A percentile compares a stretch with the other conserved stretches of the same genome.
Conservation (phyloP, 2,797 vertebrate genomes). For the Argyrosomus regius region DNA sequence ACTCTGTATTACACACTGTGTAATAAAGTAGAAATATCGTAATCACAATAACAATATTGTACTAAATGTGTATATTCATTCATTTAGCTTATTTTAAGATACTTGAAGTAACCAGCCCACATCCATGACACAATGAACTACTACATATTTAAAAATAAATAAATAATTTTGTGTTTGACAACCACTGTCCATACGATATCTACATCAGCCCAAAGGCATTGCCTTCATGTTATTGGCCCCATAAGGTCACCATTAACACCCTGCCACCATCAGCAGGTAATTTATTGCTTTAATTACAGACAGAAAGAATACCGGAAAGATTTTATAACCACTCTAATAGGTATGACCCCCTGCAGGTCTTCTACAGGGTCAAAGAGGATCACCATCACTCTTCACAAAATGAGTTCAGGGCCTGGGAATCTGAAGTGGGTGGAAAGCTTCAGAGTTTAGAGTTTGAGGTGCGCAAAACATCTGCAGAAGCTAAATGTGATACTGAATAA, state of each 20-base stretch:
- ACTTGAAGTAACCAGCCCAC: background rate
- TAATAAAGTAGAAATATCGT: no score
- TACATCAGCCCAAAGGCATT: slow-evolving; percentile 48
- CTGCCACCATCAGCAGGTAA: slow-evolving; percentile 72
- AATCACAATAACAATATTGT: background rate
- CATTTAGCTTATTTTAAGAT: background rate
- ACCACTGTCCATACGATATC: slow-evolving; percentile 7
- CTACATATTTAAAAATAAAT: background rate
- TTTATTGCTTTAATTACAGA: slow-evolving; percentile 86
- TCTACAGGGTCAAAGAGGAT: slow-evolving; percentile 67
- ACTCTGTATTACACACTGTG: background rate
- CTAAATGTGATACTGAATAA: background rate
- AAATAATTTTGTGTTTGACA: slow-evolving; percentile 14
- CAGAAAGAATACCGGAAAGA: slow-evolving; percentile 74
- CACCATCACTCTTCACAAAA: slow-evolving; percentile 73
- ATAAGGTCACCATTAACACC: slow-evolving; percentile 80
- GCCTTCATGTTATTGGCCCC: slow-evolving; percentile 73
- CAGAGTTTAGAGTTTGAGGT: slow-evolving; percentile 7
- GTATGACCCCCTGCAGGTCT: slow-evolving; percentile 69
- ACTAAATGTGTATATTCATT: background rate
- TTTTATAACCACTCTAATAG: slow-evolving; percentile 73
- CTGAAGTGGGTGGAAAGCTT: slow-evolving; percentile 14
- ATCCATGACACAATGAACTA: background rate
- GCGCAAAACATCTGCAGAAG: background rate
- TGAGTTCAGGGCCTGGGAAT: slow-evolving; percentile 55